Base-by-base conservation (phyloP, 2,797 vertebrate species). In the Sebastolobus altivelis region DNA sequence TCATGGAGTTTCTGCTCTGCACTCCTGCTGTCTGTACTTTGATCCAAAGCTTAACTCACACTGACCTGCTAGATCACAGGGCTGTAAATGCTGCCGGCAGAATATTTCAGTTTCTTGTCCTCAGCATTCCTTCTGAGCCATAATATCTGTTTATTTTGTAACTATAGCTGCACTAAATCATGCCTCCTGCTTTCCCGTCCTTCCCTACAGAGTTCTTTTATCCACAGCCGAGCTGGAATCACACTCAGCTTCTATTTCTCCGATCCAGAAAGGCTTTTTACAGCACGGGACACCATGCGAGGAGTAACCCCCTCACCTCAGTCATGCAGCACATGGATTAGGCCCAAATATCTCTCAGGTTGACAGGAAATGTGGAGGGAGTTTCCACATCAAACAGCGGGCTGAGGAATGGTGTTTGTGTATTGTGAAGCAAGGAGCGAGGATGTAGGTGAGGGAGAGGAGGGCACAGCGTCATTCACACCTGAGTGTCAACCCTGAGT, bases 311-410 rank as follows among this genome's bases (percentile, higher is more conserved):
- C 43, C 54, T 80, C 43, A 7, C 70, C 65, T 66, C 60, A 25
- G 65, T 76, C 60, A 66, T 6, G 70, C 81, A 81, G 74, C 80
- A 9, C 58, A 72, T 60, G 83, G 85, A 89, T 60, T 49, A 46
- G 73, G 72, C 61, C 82, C 84, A 79, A 66, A 90, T 88, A 90
- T 87, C 79, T 89, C 78, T 85, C 71, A 75, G 69, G 65, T 59
- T 93, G 85, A 92, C 92, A 94, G 91, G 87, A 92, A 93, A 94
- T 91, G 91, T 92, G 87, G 75, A 90, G 1, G 66, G 56, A 79
- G 83, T 89, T 92, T 90, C 80, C 87, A 94, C 91, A 92, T 95
- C 94, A 95, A 95, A 95, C 87, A 84, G 87, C 49, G 12, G 71
- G 56, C 77, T 58, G 77, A 82, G 81, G 81, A 81, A 69, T 71